Base-by-base conservation (phyloP, 2,888 invertebrate genomes). In the Cephus spinipes region DNA sequence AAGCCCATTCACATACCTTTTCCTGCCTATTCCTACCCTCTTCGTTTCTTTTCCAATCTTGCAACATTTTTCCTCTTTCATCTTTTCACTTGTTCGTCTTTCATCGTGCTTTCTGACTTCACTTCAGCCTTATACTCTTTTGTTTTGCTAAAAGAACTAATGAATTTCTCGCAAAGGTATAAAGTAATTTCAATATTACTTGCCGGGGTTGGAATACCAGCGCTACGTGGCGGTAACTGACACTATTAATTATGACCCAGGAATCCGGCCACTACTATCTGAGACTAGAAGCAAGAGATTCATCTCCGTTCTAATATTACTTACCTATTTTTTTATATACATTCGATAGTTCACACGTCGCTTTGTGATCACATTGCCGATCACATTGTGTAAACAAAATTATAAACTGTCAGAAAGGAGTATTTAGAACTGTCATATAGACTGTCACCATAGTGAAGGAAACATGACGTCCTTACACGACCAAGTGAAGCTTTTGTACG, bases 401-500 rank as follows among this genome's bases (percentile, higher is more conserved):
- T 31, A 31, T 31, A 71, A 71, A 9, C 71, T 71, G 31, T 71
- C 71, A 71, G 30, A 31, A 23, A 71, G 12, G 6, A 71, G 11
- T 71, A 55, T 23, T 71, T 32, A 4, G 71, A 31, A 71, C 32
- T 71, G 71, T 33, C 32, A 33, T 71, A 71, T 71, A 71, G 3
- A 32, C 32, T 15, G 23, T 71, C 23, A 55, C 1, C 55, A 9
- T 55, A 9, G 55, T 9, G 55, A 23, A 55, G 77, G 77, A 83
- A 93, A 91, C 91, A 94, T 94, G 93, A 93, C 93, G 77, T 92
- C 92, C 69, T 89, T 95, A 76, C 93, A 94, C 84, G 94, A 95
- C 77, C 95, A 96, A 88, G 92, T 96, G 9, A 94, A 95, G 83
- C 92, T 93, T 69, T 92, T 96, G 34, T 95, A 94, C 87, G 95